A percentile compares a stretch with the other conserved stretches of the same genome.
Conservation (phyloP, 2,113 vertebrate genomes). For the Hippocampus abdominalis region DNA sequence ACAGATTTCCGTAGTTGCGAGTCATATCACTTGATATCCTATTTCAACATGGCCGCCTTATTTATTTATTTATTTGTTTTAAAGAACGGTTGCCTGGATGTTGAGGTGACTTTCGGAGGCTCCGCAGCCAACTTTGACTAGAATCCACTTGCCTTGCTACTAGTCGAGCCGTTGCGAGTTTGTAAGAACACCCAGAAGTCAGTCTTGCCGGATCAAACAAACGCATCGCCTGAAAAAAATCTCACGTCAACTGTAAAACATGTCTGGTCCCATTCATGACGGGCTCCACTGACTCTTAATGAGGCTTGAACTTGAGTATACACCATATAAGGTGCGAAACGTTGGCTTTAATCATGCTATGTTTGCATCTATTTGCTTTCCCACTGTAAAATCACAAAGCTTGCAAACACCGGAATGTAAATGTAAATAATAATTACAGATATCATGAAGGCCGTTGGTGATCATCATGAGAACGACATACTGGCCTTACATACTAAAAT, state of each 20-base stretch:
- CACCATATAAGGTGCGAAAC: conserved; percentile 10
- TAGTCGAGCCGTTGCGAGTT: not conserved
- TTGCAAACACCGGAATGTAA: conserved; percentile 6
- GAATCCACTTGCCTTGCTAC: not conserved
- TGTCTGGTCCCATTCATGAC: conserved; percentile 31
- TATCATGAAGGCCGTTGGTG: conserved; percentile 7
- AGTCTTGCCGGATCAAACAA: conserved; percentile 11
- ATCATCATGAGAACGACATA: conserved; percentile 8
- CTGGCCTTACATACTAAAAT: conserved; percentile 9
- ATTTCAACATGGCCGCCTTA: no score
- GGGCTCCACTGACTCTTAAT: conserved; percentile 46
- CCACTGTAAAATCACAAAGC: not conserved
- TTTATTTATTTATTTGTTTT: no score
- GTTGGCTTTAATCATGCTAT: conserved; percentile 37
- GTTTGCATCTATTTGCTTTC: not conserved
- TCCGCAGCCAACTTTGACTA: no score
- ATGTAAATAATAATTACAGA: conserved; percentile 23
- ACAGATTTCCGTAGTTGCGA: not conserved
- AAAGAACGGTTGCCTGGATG: no score
- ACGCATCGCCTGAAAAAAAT: conserved; percentile 22
- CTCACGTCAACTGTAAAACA: conserved; percentile 25
- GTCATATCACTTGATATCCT: not conserved
- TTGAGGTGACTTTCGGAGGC: no score
- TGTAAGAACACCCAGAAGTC: conserved; percentile 24
- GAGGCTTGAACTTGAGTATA: conserved; percentile 39